These are phyloP conservation scores for Lycopodina hypogea DNA, from an alignment of 37 sponge, comb jelly and placozoan genomes.

Conservation along the genomic window DNA sequence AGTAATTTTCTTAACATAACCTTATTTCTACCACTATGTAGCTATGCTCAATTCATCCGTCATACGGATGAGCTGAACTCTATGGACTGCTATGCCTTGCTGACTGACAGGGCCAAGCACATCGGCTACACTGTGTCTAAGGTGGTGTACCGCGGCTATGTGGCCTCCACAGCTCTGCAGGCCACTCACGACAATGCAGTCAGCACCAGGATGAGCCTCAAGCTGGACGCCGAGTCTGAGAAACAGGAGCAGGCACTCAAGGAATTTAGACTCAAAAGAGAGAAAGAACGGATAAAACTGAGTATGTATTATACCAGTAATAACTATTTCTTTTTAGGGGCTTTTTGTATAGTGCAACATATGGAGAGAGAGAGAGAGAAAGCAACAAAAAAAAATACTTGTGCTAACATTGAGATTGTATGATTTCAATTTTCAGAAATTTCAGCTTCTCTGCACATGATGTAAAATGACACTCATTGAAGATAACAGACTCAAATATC, in stretches of 20 bases:
- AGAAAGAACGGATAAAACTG: constrained; percentile 67
- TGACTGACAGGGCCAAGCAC: constrained; percentile 42
- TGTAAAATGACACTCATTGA: too few relatives aligned
- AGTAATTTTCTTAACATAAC: too few relatives aligned
- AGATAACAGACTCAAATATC: too few relatives aligned
- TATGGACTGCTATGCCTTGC: constrained; percentile 65
- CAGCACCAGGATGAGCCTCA: constrained; percentile 52
- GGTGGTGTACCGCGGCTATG: constrained; percentile 63
- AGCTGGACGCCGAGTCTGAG: constrained; percentile 60
- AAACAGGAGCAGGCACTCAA: constrained; percentile 50
- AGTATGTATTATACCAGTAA: constrained; percentile 49
- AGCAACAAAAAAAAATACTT: too few relatives aligned
- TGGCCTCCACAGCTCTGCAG: constrained; percentile 36
- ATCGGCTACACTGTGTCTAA: constrained; percentile 74
- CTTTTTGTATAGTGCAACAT: too few relatives aligned
- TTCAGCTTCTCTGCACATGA: too few relatives aligned
- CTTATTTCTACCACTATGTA: background rate
- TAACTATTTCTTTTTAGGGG: too few relatives aligned
- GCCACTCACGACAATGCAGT: constrained; percentile 74
- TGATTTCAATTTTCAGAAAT: too few relatives aligned
- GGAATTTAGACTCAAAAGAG: constrained; percentile 75
- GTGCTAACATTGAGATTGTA: too few relatives aligned
- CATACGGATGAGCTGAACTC: constrained; percentile 66
- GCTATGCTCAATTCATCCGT: constrained; percentile 74
- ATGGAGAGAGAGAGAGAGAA: too few relatives aligned